Conservation (phyloP, 1,140 invertebrate genomes). For the Cecropterus lyciades region DNA sequence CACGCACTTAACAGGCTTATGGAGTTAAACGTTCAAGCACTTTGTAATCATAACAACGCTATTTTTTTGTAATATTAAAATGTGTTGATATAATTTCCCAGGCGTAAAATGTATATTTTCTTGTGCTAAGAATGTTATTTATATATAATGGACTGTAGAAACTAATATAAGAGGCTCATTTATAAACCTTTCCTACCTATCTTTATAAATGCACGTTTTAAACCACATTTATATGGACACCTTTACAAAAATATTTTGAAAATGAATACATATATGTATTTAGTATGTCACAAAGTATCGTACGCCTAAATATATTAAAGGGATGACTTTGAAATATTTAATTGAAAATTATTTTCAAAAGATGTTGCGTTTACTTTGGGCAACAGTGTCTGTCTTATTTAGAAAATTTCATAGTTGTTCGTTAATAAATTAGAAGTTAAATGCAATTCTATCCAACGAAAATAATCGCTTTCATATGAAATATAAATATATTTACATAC, state of each 20-base stretch:
- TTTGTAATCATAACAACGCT: constrained; percentile 20
- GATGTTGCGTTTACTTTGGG: too few relatives aligned
- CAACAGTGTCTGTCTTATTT: too few relatives aligned
- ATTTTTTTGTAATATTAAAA: not conserved
- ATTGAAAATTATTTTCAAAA: not conserved
- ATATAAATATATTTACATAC: constrained; percentile 31
- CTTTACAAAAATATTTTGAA: too few relatives aligned
- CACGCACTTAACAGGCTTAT: constrained; percentile 40
- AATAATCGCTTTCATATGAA: constrained; percentile 30
- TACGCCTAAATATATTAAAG: constrained; percentile 1
- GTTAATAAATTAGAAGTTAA: not conserved
- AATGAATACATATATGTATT: not conserved
- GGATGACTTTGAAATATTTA: constrained; percentile 1
- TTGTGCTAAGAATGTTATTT: constrained; percentile 18
- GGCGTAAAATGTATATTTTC: constrained; percentile 5
- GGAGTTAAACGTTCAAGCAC: constrained; percentile 35
- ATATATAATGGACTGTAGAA: constrained; percentile 8
- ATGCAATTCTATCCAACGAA: constrained; percentile 36
- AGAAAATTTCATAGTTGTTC: constrained; percentile 1
- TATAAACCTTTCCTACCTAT: constrained; percentile 11
- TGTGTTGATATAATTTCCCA: not conserved
- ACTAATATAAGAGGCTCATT: constrained; percentile 9
- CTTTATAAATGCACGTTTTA: constrained; percentile 7
- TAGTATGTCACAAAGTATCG: not conserved
- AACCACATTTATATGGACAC: not conserved